A percentile compares a stretch with the other conserved stretches of the same genome.
These are phyloP conservation scores for Pogonophryne albipinna DNA, from an alignment of 2,797 vertebrate species.

Conservation along the genomic window DNA sequence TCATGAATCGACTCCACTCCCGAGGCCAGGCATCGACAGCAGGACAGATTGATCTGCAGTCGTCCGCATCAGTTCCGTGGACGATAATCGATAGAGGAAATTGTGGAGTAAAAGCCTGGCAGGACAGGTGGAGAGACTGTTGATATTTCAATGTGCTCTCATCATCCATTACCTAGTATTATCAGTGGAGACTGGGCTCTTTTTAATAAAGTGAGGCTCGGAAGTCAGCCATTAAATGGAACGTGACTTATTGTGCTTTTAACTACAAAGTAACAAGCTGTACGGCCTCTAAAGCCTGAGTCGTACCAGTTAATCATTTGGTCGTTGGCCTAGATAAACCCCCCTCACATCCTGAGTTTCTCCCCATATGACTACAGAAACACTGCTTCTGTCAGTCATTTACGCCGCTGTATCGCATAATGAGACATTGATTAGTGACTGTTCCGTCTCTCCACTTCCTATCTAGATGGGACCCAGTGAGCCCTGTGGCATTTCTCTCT, in stretches of 20 bases:
- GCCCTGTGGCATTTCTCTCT: constrained; percentile 56
- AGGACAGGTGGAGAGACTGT: constrained; percentile 41
- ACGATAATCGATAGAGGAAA: constrained; percentile 63
- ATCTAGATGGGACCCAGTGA: constrained; percentile 47
- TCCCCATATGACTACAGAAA: constrained; percentile 31
- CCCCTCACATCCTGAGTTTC: constrained; percentile 28
- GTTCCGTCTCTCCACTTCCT: constrained; percentile 31
- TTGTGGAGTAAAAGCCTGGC: constrained; percentile 48
- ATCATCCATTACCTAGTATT: constrained; percentile 42
- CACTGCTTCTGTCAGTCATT: constrained; percentile 39
- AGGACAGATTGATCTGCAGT: constrained; percentile 50
- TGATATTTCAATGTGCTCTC: constrained; percentile 40
- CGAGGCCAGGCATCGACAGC: constrained; percentile 21
- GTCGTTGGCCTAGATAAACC: constrained; percentile 50
- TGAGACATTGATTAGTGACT: constrained; percentile 67
- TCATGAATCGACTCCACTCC: constrained; percentile 43
- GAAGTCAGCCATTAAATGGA: constrained; percentile 64
- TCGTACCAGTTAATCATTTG: constrained; percentile 62
- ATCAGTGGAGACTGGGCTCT: constrained; percentile 18
- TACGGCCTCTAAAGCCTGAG: constrained; percentile 43
- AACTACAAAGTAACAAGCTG: constrained; percentile 59
- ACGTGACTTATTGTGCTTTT: constrained; percentile 58
- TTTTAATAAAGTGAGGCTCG: constrained; percentile 37
- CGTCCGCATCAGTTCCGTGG: constrained; percentile 26
- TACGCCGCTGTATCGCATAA: constrained; percentile 47